phyloP scores from a whole-genome alignment of 2,888 invertebrate genomes.

The Melipona beecheii region DNA sequence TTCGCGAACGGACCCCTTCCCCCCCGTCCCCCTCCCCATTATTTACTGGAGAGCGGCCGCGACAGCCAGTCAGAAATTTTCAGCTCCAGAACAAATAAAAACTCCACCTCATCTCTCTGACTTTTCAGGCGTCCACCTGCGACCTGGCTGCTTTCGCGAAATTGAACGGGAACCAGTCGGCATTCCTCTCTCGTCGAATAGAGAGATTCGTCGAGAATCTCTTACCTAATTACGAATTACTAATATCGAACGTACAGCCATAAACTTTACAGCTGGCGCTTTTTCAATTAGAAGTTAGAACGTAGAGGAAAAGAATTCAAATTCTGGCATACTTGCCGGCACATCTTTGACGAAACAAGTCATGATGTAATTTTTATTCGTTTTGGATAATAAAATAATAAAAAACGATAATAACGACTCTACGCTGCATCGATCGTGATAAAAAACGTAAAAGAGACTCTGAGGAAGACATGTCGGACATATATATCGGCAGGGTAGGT shows the following conservation, averaged over 20 bases:
- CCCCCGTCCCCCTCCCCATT: slow-evolving; percentile 45
- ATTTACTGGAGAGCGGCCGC: slow-evolving; percentile 58
- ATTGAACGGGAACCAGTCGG: slow-evolving; percentile 23
- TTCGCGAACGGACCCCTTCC: slow-evolving; percentile 62
- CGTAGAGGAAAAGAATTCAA: no score
- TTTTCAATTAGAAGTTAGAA: no score
- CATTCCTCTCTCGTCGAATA: background rate
- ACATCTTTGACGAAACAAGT: no score
- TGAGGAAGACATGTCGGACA: background rate
- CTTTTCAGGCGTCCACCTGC: slow-evolving; percentile 26
- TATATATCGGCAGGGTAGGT: background rate
- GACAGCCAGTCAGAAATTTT: slow-evolving; percentile 52
- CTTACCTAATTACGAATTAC: no score
- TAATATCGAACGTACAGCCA: no score
- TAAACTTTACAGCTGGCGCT: no score
- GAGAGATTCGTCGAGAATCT: background rate
- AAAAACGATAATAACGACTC: no score
- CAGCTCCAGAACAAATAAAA: slow-evolving; percentile 43
- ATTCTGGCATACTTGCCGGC: no score
- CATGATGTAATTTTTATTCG: no score
- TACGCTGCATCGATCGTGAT: background rate
- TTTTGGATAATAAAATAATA: no score
- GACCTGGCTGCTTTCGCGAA: background rate
- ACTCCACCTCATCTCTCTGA: slow-evolving; percentile 32
- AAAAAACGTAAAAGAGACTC: background rate